A percentile compares a stretch with the other conserved stretches of the same genome.
These are phyloP conservation scores for Tubulanus polymorphus DNA, from an alignment of 2,888 invertebrate species.

Conservation along the genomic window DNA sequence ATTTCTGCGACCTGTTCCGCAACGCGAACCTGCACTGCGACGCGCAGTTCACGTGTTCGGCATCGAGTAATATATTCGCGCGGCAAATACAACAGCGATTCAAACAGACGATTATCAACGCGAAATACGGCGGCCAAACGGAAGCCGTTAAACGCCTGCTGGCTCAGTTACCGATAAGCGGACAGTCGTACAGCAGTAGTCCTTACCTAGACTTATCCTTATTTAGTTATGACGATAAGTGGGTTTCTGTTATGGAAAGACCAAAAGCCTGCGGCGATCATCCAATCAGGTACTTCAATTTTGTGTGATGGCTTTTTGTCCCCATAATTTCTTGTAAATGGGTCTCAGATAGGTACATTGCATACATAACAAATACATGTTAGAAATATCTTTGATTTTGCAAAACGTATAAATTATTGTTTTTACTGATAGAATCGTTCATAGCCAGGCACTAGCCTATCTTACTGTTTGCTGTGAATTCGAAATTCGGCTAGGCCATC, in stretches of 20 bases:
- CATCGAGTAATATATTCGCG: conserved; percentile 83
- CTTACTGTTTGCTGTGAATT: too few species aligned
- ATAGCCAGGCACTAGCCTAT: too few species aligned
- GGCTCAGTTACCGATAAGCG: conserved; percentile 87
- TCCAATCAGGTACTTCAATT: conserved; percentile 78
- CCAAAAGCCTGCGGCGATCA: conserved; percentile 90
- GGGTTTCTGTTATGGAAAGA: conserved; percentile 91
- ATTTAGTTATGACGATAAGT: conserved; percentile 93
- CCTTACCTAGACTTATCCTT: conserved; percentile 88
- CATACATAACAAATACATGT: too few species aligned
- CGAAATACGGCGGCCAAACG: conserved; percentile 81
- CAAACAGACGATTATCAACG: conserved; percentile 84
- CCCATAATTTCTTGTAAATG: too few species aligned
- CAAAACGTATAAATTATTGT: too few species aligned
- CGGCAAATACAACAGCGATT: conserved; percentile 67
- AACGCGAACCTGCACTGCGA: conserved; percentile 80
- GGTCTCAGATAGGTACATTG: too few species aligned
- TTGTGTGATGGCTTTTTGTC: too few species aligned
- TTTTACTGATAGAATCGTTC: too few species aligned
- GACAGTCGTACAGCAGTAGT: conserved; percentile 88
- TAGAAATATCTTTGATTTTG: too few species aligned
- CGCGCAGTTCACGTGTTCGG: conserved; percentile 84
- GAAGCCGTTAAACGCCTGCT: conserved; percentile 86
- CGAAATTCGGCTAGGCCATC: too few species aligned
- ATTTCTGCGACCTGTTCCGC: conserved; percentile 87